A percentile compares a stretch with the other conserved stretches of the same genome.
Conservation (phyloP, 2,888 invertebrate species). For the Netelia inedita region DNA sequence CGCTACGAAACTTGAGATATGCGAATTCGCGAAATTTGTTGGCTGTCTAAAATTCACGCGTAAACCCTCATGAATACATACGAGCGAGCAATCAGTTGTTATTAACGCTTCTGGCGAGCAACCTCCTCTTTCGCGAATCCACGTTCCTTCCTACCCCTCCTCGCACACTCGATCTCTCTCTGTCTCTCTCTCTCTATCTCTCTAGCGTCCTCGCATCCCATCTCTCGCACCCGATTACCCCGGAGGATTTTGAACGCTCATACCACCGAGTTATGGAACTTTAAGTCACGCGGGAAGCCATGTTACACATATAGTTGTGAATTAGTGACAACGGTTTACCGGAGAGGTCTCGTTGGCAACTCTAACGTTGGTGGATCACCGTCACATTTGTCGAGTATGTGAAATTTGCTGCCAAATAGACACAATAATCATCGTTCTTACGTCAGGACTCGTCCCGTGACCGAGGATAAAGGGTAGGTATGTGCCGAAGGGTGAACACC, state of each 20-base stretch:
- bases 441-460: not conserved
- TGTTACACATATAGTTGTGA: slow-evolving; percentile 16
- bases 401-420: not conserved
- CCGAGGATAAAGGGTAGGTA: no score
- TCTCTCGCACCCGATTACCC: slow-evolving; percentile 58
- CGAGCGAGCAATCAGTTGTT: slow-evolving; percentile 68
- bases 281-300: slow-evolving; percentile 61
- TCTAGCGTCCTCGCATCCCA: not conserved
- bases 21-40: slow-evolving; percentile 59
- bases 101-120: slow-evolving; percentile 57
- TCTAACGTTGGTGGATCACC: slow-evolving; percentile 27
- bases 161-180: not conserved
- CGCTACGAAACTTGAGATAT: slow-evolving; percentile 48
- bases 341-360: slow-evolving; percentile 42
- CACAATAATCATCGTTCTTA: not conserved
- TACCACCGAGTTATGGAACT: slow-evolving; percentile 63
- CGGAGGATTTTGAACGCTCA: slow-evolving; percentile 62
- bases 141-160: slow-evolving; percentile 18
- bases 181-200: slow-evolving; percentile 26
- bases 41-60: slow-evolving; percentile 62
- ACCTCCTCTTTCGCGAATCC: slow-evolving; percentile 48
- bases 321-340: slow-evolving; percentile 10
- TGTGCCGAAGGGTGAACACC: no score
- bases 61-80: slow-evolving; percentile 68
- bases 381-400: not conserved